Evolutionary conservation across 1,140 invertebrate genomes (phyloP).

Genomic region (Mercenaria mercenaria): DNA sequence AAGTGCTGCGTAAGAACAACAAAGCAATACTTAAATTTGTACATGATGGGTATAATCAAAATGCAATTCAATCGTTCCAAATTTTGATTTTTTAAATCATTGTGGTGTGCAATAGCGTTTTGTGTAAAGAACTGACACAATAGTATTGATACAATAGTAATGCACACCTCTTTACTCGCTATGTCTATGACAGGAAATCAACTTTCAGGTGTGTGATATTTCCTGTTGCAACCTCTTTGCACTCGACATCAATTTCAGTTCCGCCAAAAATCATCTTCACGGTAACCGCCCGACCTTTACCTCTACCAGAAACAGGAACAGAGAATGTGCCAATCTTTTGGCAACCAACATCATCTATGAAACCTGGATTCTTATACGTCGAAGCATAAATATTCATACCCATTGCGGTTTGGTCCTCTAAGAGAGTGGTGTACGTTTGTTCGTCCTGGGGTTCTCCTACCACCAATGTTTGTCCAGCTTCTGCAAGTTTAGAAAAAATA

Average conservation of each 20-base stretch:
- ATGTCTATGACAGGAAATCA: slow-evolving; percentile 26
- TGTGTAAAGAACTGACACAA: too few relatives aligned
- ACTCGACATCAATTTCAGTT: slow-evolving; percentile 38
- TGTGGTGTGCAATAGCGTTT: too few relatives aligned
- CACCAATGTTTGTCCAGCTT: slow-evolving; percentile 21
- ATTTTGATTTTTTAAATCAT: too few relatives aligned
- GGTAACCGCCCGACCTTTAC: neutral
- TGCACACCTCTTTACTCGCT: too few relatives aligned
- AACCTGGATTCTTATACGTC: neutral
- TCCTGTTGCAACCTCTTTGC: slow-evolving; percentile 7
- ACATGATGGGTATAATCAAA: too few relatives aligned
- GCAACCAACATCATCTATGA: slow-evolving; percentile 40
- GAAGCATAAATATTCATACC: slow-evolving; percentile 15
- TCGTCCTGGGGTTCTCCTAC: slow-evolving; percentile 19
- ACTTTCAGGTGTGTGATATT: slow-evolving; percentile 29
- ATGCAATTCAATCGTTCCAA: too few relatives aligned
- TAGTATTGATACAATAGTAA: too few relatives aligned
- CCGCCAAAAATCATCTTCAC: slow-evolving; percentile 46
- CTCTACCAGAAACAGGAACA: slow-evolving; percentile 23
- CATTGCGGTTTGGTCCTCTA: neutral
- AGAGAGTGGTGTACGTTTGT: neutral
- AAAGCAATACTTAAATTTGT: too few relatives aligned
- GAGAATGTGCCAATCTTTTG: slow-evolving; percentile 22
- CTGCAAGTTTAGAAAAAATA: slow-evolving; percentile 14
- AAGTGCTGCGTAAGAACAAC: too few relatives aligned